Evolutionary conservation across 1,140 invertebrate species (phyloP), one percentile per base, ranked within the genome.

Genomic region (Tachypleus tridentatus): DNA sequence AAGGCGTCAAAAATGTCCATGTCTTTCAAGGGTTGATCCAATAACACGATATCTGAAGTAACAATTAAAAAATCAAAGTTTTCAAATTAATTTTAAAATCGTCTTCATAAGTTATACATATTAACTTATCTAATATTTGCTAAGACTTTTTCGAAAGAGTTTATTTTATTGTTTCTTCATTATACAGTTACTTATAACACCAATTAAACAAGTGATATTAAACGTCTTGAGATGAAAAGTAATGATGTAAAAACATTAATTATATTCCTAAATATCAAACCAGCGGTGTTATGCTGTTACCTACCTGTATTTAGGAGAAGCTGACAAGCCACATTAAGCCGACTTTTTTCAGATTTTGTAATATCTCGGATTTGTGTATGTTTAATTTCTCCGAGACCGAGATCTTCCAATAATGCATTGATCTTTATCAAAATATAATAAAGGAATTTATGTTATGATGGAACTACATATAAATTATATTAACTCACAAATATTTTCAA

Each of bases 1-100:
- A 96, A 96, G 0, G 91, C 91, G 73, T 97, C 93, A 69, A 96
- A 96, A 64, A 96, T 94, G 71, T 97, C 93, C 85, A 97, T 91
- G 58, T 90, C 90, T 72, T 86, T 85, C 0, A 91, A 92, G 4
- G 92, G 89, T 76, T 91, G 87, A 73, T 96, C 91, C 29, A 95
- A 77, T 3, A 92, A 81, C 0, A 95, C 78, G 51, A 95, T 82
- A 63, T 92, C 88, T 60, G 59, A 4, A 60, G 49, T 54, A 8
- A 54, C 6, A 54, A 54, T 54, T 2, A 8, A 54, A 54, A 54
- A 54, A 8, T 54, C 53, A 54, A n/a, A n/a, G n/a, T 54, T 54
- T 7, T 3, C n/a, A 54, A 54, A 54, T 54, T 9, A 29, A 29
- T 2, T 29, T 29, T 29, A 29, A 29, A 29, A 29, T 29, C 29